These are phyloP conservation scores for Paramisgurnus dabryanus DNA, from an alignment of 2,113 vertebrate species.

Conservation along the genomic window DNA sequence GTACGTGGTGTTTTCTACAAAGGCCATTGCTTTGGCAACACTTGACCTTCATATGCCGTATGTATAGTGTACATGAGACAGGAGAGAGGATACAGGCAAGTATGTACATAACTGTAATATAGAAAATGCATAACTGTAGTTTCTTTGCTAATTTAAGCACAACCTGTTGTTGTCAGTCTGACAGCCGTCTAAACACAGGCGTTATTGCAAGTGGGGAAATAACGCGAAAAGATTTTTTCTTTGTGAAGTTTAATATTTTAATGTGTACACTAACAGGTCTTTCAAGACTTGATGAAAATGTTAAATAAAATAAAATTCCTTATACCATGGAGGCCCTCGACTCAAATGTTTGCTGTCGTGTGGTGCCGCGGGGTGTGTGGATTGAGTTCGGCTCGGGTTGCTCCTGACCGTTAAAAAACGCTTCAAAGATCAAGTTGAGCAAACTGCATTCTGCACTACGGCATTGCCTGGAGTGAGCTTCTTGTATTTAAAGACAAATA, in stretches of 20 bases:
- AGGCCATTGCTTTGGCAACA: not conserved
- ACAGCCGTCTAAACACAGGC: not conserved
- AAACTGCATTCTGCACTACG: too few relatives aligned
- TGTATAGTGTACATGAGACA: not conserved
- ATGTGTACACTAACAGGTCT: slow-evolving; percentile 12
- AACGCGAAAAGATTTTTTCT: not conserved
- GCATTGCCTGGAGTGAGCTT: too few relatives aligned
- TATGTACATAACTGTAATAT: slow-evolving; percentile 20
- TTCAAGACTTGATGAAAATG: slow-evolving; percentile 21
- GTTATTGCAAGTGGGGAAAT: not conserved
- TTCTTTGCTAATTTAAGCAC: not conserved
- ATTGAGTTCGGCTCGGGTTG: too few relatives aligned
- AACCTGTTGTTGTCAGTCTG: slow-evolving; percentile 1
- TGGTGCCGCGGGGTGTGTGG: too few relatives aligned
- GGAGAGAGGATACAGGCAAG: not conserved
- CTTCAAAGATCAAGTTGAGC: too few relatives aligned
- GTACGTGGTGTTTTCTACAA: not conserved
- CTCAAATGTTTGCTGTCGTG: not conserved
- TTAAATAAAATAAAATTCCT: slow-evolving; percentile 49
- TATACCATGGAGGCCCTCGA: slow-evolving; percentile 15
- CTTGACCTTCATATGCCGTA: not conserved
- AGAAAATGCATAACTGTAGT: not conserved
- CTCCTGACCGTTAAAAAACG: too few relatives aligned
- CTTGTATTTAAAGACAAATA: too few relatives aligned
- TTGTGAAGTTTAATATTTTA: slow-evolving; percentile 30